Evolutionary conservation across 2,888 invertebrate genomes (phyloP).

Genomic region (Mesoligia furuncula): DNA sequence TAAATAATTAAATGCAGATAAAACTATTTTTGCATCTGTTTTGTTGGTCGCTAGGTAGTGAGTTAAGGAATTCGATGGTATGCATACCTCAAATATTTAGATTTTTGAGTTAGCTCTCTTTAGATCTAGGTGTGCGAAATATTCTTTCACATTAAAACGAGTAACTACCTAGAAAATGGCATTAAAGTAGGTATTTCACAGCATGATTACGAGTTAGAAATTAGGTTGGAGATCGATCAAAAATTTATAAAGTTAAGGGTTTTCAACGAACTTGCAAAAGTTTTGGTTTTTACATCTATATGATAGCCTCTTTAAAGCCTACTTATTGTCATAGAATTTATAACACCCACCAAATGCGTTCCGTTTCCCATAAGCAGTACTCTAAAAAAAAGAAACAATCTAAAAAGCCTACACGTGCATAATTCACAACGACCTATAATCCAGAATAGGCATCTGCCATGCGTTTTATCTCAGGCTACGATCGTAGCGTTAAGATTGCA

Average conservation of each 20-base stretch:
- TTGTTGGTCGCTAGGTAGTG: no score
- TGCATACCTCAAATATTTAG: no score
- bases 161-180: not conserved
- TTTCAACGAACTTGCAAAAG: not conserved
- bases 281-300: not conserved
- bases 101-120: no score
- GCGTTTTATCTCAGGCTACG: conserved; percentile 43
- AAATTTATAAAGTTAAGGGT: not conserved
- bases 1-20: no score
- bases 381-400: conserved; percentile 44
- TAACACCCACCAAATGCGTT: conserved; percentile 1
- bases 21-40: no score
- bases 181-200: not conserved
- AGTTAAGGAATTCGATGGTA: no score
- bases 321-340: conserved; percentile 1
- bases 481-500: conserved; percentile 52
- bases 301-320: not conserved
- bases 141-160: not conserved
- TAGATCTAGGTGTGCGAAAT: no score
- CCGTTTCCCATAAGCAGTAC: conserved; percentile 9
- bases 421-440: conserved; percentile 42
- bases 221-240: not conserved
- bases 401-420: conserved; percentile 50
- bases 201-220: no score
- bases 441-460: conserved; percentile 41